phyloP scores from a whole-genome alignment of 2,113 vertebrate species.

The Polypterus senegalus region DNA sequence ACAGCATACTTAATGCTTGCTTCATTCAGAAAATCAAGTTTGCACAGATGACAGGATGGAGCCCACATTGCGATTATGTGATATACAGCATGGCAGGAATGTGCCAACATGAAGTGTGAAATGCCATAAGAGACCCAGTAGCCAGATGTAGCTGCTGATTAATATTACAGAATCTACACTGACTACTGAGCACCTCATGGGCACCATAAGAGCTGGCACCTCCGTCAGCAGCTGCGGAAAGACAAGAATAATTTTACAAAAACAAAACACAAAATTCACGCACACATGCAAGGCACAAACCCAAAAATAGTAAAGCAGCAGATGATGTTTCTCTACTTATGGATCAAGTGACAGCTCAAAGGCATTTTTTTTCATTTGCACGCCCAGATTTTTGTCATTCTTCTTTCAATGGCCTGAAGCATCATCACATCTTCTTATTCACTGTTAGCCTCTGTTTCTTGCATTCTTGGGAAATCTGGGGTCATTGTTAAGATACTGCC shows the following conservation, averaged over 20 bases:
- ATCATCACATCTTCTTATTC: no score
- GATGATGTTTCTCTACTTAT: slow-evolving; percentile 38
- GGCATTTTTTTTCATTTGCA: slow-evolving; percentile 48
- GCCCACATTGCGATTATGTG: slow-evolving; percentile 25
- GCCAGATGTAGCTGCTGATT: slow-evolving; percentile 99
- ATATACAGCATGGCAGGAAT: slow-evolving; percentile 34
- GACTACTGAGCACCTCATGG: slow-evolving; percentile 92
- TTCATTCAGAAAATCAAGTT: slow-evolving; percentile 43
- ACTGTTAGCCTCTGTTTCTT: no score
- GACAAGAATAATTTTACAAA: not conserved
- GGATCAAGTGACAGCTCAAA: slow-evolving; percentile 13
- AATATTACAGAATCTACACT: slow-evolving; percentile 97
- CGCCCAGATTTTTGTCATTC: slow-evolving; percentile 49
- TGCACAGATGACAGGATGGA: slow-evolving; percentile 41
- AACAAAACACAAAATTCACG: not conserved
- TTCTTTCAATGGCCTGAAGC: slow-evolving; percentile 36
- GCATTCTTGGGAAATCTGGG: no score
- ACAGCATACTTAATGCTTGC: slow-evolving; percentile 28
- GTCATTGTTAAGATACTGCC: no score
- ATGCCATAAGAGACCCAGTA: slow-evolving; percentile 97
- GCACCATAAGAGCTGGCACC: slow-evolving; percentile 29
- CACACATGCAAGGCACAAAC: not conserved
- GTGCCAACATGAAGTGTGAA: slow-evolving; percentile 42
- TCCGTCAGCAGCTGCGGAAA: slow-evolving; percentile 27
- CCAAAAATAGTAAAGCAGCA: not conserved